These are phyloP conservation scores for Takifugu flavidus DNA, from an alignment of 2,113 vertebrate genomes.

Conservation along the genomic window DNA sequence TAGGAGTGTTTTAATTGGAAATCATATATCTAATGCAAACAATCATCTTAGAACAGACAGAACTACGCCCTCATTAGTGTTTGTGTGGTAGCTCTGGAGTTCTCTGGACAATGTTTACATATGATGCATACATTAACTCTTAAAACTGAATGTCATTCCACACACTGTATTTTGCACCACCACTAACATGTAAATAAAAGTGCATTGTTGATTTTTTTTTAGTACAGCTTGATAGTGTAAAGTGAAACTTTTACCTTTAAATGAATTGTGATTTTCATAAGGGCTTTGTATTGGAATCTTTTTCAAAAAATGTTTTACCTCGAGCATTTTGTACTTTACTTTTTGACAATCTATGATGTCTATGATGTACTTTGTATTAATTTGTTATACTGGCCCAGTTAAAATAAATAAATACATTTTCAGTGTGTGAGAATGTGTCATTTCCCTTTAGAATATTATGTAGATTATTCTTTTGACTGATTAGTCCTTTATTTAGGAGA, in stretches of 20 bases:
- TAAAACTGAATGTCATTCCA: slow-evolving; percentile 66
- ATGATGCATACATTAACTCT: slow-evolving; percentile 59
- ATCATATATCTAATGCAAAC: slow-evolving; percentile 32
- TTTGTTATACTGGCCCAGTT: slow-evolving; percentile 69
- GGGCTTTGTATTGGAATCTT: slow-evolving; percentile 70
- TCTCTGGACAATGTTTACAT: slow-evolving; percentile 62
- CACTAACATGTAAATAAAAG: slow-evolving; percentile 67
- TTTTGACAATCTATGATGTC: slow-evolving; percentile 73
- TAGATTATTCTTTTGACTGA: too few relatives aligned
- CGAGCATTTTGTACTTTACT: slow-evolving; percentile 73
- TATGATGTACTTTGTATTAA: slow-evolving; percentile 70
- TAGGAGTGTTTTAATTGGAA: slow-evolving; percentile 14
- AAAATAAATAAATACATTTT: slow-evolving; percentile 51
- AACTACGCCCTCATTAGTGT: slow-evolving; percentile 39
- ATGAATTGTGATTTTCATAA: slow-evolving; percentile 61
- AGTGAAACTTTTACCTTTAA: slow-evolving; percentile 59
- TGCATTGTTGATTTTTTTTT: slow-evolving; percentile 48
- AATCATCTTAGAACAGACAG: slow-evolving; percentile 23
- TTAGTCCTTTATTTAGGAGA: too few relatives aligned
- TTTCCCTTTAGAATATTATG: not conserved
- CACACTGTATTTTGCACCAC: slow-evolving; percentile 72
- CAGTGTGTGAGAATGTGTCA: slow-evolving; percentile 34
- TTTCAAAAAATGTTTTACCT: slow-evolving; percentile 72
- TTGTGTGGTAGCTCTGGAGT: slow-evolving; percentile 29
- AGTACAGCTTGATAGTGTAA: slow-evolving; percentile 57